Evolutionary conservation across 2,113 vertebrate species (phyloP).

Genomic region (Silurus asotus): DNA sequence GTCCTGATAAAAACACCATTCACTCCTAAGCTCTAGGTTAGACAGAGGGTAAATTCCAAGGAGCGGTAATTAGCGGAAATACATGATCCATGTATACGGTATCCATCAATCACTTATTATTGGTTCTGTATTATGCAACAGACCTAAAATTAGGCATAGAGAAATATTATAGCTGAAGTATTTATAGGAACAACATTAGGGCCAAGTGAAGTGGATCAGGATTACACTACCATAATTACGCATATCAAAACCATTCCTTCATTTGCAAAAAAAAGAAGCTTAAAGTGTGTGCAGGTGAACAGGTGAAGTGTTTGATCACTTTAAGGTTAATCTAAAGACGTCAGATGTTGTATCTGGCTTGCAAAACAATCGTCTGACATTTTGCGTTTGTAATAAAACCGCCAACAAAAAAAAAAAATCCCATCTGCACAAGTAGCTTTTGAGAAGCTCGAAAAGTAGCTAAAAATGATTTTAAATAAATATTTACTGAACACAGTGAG

Average conservation of each 20-base stretch:
- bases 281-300: neutral
- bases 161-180: neutral
- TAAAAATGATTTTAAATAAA: conserved; percentile 50
- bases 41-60: conserved; percentile 54
- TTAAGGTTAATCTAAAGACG: neutral
- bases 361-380: conserved; percentile 13
- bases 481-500: conserved; percentile 53
- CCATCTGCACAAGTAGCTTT: neutral
- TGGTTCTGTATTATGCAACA: conserved; percentile 15
- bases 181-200: neutral
- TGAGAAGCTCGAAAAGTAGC: conserved; percentile 21
- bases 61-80: conserved; percentile 52
- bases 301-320: neutral
- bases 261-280: too few relatives aligned
- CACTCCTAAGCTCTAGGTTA: conserved; percentile 8
- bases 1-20: neutral
- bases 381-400: neutral
- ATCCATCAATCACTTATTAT: conserved; percentile 25
- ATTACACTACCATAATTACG: neutral
- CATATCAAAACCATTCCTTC: too few relatives aligned
- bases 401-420: neutral
- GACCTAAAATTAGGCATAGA: conserved; percentile 31
- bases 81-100: conserved; percentile 51
- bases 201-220: neutral
- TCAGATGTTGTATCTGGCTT: neutral